A percentile compares a stretch with the other conserved stretches of the same genome.
Conservation (phyloP, 1,140 invertebrate genomes). For the Drosophila orosa region DNA sequence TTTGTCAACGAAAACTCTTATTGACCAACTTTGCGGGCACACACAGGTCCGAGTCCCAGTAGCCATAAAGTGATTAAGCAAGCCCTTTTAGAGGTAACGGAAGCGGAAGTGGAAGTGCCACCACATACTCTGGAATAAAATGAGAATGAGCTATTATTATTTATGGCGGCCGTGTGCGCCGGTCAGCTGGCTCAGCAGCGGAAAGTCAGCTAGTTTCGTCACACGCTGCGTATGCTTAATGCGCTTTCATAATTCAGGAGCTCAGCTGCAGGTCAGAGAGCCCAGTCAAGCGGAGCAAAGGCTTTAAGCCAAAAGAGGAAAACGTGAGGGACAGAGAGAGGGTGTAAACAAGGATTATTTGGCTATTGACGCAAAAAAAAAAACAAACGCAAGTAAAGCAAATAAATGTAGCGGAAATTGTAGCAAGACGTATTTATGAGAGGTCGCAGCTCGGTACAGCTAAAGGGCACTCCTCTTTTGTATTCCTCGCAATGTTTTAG, state of each 20-base stretch:
- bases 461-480: neutral
- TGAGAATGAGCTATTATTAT: constrained; percentile 63
- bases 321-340: neutral
- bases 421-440: neutral
- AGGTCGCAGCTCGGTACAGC: constrained; percentile 1
- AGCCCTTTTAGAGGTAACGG: neutral
- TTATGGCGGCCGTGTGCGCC: constrained; percentile 35
- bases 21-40: neutral
- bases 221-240: constrained; percentile 50
- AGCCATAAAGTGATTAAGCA: constrained; percentile 28
- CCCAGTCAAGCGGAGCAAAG: constrained; percentile 28
- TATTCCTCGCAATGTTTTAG: neutral
- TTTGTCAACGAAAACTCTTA: neutral
- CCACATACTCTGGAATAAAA: constrained; percentile 15
- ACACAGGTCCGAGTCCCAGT: neutral
- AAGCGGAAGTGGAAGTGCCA: constrained; percentile 25
- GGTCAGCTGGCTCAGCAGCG: constrained; percentile 8
- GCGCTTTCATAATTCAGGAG: constrained; percentile 30
- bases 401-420: constrained; percentile 33
- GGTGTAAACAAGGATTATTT: constrained; percentile 9
- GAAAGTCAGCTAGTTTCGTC: constrained; percentile 32
- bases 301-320: constrained; percentile 18
- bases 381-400: constrained; percentile 6
- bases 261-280: constrained; percentile 15
- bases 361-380: neutral